Evolutionary conservation across 2,888 invertebrate species (phyloP), one percentile per base, ranked within the genome.

Genomic region (Aporophyla lueneburgensis): DNA sequence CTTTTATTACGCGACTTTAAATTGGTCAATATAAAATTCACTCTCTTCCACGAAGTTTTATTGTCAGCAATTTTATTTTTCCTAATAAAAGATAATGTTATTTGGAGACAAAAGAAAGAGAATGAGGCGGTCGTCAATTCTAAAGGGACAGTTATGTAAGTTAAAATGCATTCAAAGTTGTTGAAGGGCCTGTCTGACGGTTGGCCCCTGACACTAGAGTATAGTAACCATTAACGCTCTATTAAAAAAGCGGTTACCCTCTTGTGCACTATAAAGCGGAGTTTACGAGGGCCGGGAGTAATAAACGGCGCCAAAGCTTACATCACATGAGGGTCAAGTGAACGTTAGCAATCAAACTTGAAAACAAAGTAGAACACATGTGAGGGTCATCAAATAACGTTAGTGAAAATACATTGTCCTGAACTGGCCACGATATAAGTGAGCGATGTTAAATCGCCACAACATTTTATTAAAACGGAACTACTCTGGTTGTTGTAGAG

Each of bases 181-280:
- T 61, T 75, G 59, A 72, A 71, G 69, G 24, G 46, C 14, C 62
- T 61, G 27, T 62, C 33, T 21, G 65, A 80, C 84, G 79, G 84
- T 79, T 77, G 74, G 86, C 83, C 84, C 84, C 78, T 87, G 89
- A 87, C 86, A 87, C 86, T 80, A 84, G 86, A 89, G 87, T 81
- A 89, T 86, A 85, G 89, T 90, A 89, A 90, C 90, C 91, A 93
- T 93, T 92, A 93, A 91, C 90, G 89, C 89, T 90, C 92, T 91
- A 93, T 93, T 93, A 93, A 93, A 93, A 93, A 93, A 90, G 88
- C 89, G 90, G 91, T 93, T 91, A 89, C 90, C 90, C 92, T 76
- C 91, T 90, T 84, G 91, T 91, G 91, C 89, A 90, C 91, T 90
- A 93, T 92, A 91, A 92, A 92, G 86, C 80, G 69, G 86, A 90